Evolutionary conservation across 1,140 invertebrate species (phyloP), one percentile per base, ranked within the genome.

Genomic region (Ylistrum balloti): DNA sequence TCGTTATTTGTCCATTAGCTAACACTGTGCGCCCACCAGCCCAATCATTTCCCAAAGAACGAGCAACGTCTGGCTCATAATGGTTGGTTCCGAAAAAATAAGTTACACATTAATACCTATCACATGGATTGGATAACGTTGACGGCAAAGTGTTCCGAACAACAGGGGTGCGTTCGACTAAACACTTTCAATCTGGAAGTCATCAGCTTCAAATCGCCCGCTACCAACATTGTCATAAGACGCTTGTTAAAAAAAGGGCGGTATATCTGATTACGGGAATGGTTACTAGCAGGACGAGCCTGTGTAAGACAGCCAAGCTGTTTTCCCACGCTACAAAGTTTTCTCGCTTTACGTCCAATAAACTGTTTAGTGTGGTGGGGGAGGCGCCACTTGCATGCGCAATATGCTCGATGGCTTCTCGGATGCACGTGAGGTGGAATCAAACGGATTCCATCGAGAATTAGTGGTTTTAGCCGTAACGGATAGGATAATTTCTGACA

Each of bases 221-320:
- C 56, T 74, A 74, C 56, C 56, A 74, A 74, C 56, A 74, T 74
- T 74, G 56, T 74, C 56, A 74, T 74, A 74, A 74, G 56, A 74
- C 56, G 56, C 56, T 74, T 74, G 56, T 74, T 74, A 74, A 74
- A 74, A 74, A 74, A n/a, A 17, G 56, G 56, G 56, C 5, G 56
- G 56, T 3, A 9, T 74, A 74, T 74, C 56, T 74, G 56, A 74
- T 74, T 74, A 74, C 56, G 22, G 17, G 56, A 74, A 74, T 74
- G 56, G 56, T 74, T 28, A 74, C 56, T n/a, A 74, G 56, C n/a
- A 28, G 56, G 56, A 74, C 56, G 22, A 17, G 56, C 56, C 56
- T 74, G 56, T 74, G 56, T 74, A 74, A n/a, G 56, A 28, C n/a
- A 74, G 56, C 7, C 56, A 74, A 28, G 56, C 56, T n/a, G 56